Conservation (phyloP, 2,888 invertebrate genomes). For the Noctua janthe region DNA sequence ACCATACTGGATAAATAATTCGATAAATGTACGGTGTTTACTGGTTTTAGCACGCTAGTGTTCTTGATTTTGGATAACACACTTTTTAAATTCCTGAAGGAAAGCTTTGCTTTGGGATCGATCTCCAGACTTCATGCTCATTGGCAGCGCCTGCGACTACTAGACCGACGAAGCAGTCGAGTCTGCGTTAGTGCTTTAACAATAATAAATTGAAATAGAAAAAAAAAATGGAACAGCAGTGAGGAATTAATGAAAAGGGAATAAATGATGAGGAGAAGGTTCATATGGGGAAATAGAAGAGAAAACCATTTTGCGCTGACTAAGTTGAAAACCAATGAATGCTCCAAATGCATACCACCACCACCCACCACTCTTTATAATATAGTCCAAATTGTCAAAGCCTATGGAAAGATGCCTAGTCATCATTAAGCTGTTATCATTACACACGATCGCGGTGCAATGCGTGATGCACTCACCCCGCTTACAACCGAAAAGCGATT, state of each 20-base stretch:
- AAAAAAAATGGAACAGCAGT: neutral
- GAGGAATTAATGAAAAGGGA: neutral
- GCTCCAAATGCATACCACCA: too few species aligned
- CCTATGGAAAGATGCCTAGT: neutral
- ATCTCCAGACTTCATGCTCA: neutral
- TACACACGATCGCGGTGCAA: neutral
- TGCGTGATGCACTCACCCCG: neutral
- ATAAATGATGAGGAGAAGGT: neutral
- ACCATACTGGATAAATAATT: slow-evolving; percentile 29
- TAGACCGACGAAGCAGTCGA: too few species aligned
- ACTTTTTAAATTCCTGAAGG: neutral
- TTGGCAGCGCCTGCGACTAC: too few species aligned
- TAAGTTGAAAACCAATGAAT: too few species aligned
- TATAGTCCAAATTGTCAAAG: neutral
- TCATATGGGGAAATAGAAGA: neutral
- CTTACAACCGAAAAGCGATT: neutral
- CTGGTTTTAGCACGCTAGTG: slow-evolving; percentile 1
- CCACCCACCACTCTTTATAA: too few species aligned
- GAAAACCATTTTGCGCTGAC: neutral
- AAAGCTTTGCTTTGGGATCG: neutral
- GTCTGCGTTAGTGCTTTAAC: too few species aligned
- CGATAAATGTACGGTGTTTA: slow-evolving; percentile 14
- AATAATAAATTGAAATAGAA: too few species aligned
- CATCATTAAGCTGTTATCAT: neutral
- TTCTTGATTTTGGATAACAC: neutral